phyloP scores from a whole-genome alignment of 2,888 invertebrate genomes.

The Onthophagus sagittarius region DNA sequence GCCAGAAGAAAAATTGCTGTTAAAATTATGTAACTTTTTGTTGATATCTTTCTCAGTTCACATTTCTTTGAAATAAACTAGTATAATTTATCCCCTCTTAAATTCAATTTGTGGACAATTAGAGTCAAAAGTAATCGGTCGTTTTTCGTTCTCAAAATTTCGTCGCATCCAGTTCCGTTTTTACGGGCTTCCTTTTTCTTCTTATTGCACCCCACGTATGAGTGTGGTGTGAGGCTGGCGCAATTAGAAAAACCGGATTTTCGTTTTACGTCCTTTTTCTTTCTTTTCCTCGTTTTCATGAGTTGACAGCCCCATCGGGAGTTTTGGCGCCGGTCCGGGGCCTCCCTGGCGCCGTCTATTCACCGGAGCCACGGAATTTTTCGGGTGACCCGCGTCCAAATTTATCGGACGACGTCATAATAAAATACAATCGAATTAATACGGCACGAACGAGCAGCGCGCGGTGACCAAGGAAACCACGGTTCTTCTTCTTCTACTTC shows the following conservation, averaged over 20 bases:
- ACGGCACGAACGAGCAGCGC: constrained; percentile 27
- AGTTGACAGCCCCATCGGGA: background rate
- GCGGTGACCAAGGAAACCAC: background rate
- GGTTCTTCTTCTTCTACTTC: background rate
- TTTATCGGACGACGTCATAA: constrained; percentile 47
- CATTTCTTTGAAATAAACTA: background rate
- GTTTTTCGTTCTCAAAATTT: background rate
- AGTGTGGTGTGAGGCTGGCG: background rate
- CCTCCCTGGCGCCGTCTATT: constrained; percentile 45
- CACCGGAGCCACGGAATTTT: constrained; percentile 33
- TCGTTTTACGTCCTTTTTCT: background rate
- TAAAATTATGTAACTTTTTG: too few relatives aligned
- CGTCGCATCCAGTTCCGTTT: background rate
- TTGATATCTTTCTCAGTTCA: too few relatives aligned
- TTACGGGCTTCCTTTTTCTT: background rate
- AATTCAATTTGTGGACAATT: background rate
- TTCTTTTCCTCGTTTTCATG: background rate
- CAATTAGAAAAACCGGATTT: constrained; percentile 8
- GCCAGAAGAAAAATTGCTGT: too few relatives aligned
- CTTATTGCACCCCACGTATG: too few relatives aligned
- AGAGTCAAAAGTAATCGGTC: background rate
- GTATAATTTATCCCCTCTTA: background rate
- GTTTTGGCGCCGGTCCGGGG: constrained; percentile 44
- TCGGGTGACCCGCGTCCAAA: constrained; percentile 37
- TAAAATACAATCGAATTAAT: constrained; percentile 50